Evolutionary conservation across 2,888 invertebrate genomes (phyloP).

Genomic region (Augiades crinisus): DNA sequence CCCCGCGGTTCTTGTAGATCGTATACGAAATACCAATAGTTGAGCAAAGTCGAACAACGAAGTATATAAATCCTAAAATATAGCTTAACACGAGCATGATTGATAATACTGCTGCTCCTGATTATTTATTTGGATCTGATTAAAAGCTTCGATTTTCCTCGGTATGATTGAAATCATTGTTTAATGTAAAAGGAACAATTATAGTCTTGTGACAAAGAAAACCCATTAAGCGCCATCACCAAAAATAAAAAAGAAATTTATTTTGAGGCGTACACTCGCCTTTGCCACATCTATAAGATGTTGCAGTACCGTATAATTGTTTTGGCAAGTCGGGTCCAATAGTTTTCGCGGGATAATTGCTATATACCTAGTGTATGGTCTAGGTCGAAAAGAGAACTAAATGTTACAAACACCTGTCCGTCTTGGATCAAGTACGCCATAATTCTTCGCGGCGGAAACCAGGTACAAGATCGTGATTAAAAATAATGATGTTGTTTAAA

Average conservation of each 20-base stretch:
- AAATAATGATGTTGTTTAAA: no score
- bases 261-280: neutral
- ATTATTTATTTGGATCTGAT: no score
- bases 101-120: no score
- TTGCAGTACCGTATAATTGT: conserved; percentile 9
- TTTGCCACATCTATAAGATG: conserved; percentile 1
- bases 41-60: no score
- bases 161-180: no score
- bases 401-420: conserved; percentile 16
- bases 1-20: no score
- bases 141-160: no score
- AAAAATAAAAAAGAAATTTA: neutral
- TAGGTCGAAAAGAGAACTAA: conserved; percentile 1
- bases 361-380: conserved; percentile 5
- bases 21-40: no score
- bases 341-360: conserved; percentile 13
- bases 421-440: conserved; percentile 5
- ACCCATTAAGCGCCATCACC: no score
- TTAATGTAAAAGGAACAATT: neutral
- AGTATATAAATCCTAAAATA: no score
- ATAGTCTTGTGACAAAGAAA: neutral
- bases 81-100: no score
- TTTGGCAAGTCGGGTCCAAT: conserved; percentile 8
- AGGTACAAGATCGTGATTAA: no score
- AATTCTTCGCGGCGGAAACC: conserved; percentile 5